phyloP scores from a whole-genome alignment of 2,888 invertebrate species.

The Notodonta dromedarius region DNA sequence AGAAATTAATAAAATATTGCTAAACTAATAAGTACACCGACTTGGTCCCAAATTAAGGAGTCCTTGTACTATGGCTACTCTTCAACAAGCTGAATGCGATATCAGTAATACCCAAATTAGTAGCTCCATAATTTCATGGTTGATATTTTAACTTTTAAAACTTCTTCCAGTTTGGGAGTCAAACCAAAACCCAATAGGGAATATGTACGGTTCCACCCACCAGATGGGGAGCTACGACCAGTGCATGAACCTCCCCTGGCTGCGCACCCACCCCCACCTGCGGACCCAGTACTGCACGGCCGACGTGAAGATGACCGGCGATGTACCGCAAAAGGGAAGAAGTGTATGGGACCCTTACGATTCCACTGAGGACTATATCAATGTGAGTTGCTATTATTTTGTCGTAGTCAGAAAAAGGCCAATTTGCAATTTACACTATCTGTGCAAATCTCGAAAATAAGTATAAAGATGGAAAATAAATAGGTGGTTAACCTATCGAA shows the following conservation, averaged over 20 bases:
- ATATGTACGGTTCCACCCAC: slow-evolving; percentile 21
- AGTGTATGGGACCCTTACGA: slow-evolving; percentile 12
- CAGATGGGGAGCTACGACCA: slow-evolving; percentile 35
- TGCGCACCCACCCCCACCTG: slow-evolving; percentile 8
- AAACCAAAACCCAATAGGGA: slow-evolving; percentile 27
- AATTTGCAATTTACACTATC: no score
- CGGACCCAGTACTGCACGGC: slow-evolving; percentile 29
- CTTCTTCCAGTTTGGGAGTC: slow-evolving; percentile 28
- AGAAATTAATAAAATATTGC: no score
- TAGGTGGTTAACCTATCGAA: no score
- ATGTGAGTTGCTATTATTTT: slow-evolving; percentile 14
- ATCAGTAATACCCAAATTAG: background rate
- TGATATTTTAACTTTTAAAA: background rate
- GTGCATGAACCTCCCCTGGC: slow-evolving; percentile 24
- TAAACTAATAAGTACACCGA: no score
- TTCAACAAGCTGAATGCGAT: no score
- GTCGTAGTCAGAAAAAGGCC: no score
- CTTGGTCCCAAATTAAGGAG: no score
- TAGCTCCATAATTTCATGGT: background rate
- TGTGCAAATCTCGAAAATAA: no score
- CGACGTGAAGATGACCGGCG: slow-evolving; percentile 19
- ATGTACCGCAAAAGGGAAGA: slow-evolving; percentile 4
- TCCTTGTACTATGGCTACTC: no score
- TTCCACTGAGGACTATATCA: slow-evolving; percentile 16
- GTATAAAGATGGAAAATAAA: no score